These are phyloP conservation scores for Hirtodrosophila histrioides DNA, from an alignment of 2,888 invertebrate genomes.

Conservation along the genomic window DNA sequence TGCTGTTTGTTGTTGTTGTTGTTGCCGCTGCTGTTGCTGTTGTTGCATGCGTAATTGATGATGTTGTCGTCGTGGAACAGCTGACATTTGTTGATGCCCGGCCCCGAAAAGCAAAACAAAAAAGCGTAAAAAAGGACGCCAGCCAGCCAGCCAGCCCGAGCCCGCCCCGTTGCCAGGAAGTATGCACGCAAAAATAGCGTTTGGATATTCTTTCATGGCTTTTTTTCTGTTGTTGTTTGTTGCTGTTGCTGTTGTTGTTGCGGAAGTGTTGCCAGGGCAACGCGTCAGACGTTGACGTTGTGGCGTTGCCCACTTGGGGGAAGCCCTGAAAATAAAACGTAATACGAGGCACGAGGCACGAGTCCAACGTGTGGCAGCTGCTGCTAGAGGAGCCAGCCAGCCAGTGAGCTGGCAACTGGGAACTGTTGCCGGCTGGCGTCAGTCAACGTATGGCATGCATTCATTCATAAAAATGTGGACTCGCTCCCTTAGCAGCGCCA, in stretches of 20 bases:
- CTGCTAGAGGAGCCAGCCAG: conserved; percentile 4
- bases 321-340: conserved; percentile 50
- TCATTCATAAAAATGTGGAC: conserved; percentile 74
- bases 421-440: conserved; percentile 19
- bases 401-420: not conserved
- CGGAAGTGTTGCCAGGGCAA: conserved; percentile 40
- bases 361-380: conserved; percentile 47
- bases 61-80: conserved; percentile 54
- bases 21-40: conserved; percentile 22
- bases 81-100: conserved; percentile 70
- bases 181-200: conserved; percentile 61
- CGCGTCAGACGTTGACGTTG: conserved; percentile 45
- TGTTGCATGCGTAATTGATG: conserved; percentile 75
- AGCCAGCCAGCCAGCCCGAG: no score
- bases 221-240: not conserved
- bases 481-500: conserved; percentile 1
- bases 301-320: conserved; percentile 47
- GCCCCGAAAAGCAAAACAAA: conserved; percentile 28
- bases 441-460: conserved; percentile 63
- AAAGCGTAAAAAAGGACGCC: conserved; percentile 26
- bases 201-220: conserved; percentile 33
- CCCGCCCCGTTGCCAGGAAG: conserved; percentile 18
- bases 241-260: conserved; percentile 26
- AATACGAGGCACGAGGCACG: conserved; percentile 50
- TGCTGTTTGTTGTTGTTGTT: conserved; percentile 23